Percentiles rank a stretch among this genome's conserved stretches.
Evolutionary conservation across 35 echinoderm and acorn worm genomes (phyloP).

Genomic region (Patiria miniata): DNA sequence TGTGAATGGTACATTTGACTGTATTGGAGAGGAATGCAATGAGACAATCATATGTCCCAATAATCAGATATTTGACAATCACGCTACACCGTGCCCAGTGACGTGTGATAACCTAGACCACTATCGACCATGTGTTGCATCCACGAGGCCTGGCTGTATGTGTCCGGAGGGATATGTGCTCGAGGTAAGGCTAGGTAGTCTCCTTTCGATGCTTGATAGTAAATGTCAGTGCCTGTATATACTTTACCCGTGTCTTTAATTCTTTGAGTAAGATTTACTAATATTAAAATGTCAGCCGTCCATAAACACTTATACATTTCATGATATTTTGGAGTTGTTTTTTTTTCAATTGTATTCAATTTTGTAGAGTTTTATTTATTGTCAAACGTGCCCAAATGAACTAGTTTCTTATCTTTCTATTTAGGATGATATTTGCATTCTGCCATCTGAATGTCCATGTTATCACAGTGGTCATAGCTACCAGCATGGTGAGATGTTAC

Average conservation of each 20-base stretch:
- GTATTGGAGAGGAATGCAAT: slow-evolving; percentile 67
- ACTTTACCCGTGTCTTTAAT: too few relatives aligned
- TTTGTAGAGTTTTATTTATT: too few relatives aligned
- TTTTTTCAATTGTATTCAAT: too few relatives aligned
- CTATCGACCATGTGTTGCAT: slow-evolving; percentile 34
- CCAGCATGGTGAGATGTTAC: slow-evolving; percentile 49
- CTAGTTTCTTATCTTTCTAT: not conserved
- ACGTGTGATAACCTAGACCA: slow-evolving; percentile 81
- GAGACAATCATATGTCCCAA: slow-evolving; percentile 60
- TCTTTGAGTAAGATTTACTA: too few relatives aligned
- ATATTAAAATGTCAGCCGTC: too few relatives aligned
- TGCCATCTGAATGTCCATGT: slow-evolving; percentile 79
- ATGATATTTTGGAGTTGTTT: too few relatives aligned
- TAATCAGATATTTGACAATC: slow-evolving; percentile 64
- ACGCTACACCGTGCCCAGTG: slow-evolving; percentile 69
- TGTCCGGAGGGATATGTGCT: slow-evolving; percentile 72
- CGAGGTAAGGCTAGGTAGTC: slow-evolving; percentile 54
- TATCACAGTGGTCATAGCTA: slow-evolving; percentile 78
- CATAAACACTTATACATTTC: too few relatives aligned
- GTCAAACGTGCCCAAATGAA: not conserved
- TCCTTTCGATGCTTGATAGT: too few relatives aligned
- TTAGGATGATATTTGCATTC: slow-evolving; percentile 66
- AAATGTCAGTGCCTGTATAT: too few relatives aligned
- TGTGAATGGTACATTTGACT: slow-evolving; percentile 79
- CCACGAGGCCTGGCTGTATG: slow-evolving; percentile 62